These are phyloP conservation scores for Triplophysa rosa DNA, from an alignment of 2,113 vertebrate genomes.

Conservation along the genomic window DNA sequence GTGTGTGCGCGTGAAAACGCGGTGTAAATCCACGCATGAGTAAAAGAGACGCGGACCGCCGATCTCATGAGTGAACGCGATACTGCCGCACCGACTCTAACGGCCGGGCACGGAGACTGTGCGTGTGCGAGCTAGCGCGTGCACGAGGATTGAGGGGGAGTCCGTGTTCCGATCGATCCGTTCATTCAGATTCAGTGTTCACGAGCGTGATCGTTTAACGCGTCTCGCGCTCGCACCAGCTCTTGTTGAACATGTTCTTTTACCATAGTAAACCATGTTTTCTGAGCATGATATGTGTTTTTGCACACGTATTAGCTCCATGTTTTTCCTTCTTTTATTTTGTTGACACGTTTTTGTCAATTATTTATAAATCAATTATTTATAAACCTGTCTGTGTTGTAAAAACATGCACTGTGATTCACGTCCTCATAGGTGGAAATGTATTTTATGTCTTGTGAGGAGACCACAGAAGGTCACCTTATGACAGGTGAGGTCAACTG, in stretches of 20 bases:
- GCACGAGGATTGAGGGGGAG: not conserved
- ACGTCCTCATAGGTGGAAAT: too few relatives aligned
- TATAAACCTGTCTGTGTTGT: too few relatives aligned
- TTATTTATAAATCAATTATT: too few relatives aligned
- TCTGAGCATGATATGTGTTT: too few relatives aligned
- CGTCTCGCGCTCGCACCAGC: not conserved
- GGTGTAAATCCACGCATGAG: constrained; percentile 19
- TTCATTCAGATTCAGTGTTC: constrained; percentile 12
- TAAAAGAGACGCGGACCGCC: not conserved
- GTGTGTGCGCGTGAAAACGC: not conserved
- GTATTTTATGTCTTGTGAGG: too few relatives aligned
- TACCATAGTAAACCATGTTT: not conserved
- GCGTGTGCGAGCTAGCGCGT: constrained; percentile 75
- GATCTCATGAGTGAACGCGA: constrained; percentile 52
- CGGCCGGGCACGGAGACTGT: constrained; percentile 91
- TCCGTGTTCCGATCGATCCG: not conserved
- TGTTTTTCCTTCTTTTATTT: too few relatives aligned
- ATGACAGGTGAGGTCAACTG: too few relatives aligned
- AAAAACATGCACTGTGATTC: too few relatives aligned
- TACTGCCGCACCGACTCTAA: constrained; percentile 98
- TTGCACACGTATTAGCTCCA: too few relatives aligned
- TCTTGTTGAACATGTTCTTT: not conserved
- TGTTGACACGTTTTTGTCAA: too few relatives aligned
- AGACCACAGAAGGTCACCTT: too few relatives aligned
- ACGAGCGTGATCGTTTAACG: not conserved